These are phyloP conservation scores for Drosophila chauvacae DNA, from an alignment of 1,140 invertebrate genomes.

Conservation along the genomic window DNA sequence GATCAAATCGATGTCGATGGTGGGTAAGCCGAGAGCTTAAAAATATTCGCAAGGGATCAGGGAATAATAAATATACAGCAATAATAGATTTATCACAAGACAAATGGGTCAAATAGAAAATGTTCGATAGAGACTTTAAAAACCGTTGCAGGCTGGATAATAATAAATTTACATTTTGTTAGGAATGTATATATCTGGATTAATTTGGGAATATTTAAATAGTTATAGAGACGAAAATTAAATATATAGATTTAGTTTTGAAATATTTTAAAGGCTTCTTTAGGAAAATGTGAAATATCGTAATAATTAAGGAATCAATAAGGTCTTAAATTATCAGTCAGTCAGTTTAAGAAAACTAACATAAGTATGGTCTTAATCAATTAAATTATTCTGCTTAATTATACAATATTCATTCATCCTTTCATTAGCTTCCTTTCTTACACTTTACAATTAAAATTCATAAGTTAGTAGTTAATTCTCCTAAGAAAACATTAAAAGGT, in stretches of 20 bases:
- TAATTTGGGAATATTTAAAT: too few species aligned
- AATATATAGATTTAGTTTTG: too few species aligned
- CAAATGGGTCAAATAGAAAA: neutral
- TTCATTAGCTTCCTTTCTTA: neutral
- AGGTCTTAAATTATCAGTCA: too few species aligned
- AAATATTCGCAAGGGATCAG: conserved; percentile 4
- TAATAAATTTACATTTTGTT: neutral
- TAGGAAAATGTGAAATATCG: too few species aligned
- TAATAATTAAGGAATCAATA: neutral
- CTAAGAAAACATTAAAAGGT: neutral
- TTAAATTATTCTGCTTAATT: neutral
- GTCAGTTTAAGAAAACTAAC: neutral
- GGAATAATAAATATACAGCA: neutral
- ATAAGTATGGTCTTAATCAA: neutral
- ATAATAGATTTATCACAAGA: conserved; percentile 18
- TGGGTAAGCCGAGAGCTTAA: conserved; percentile 10
- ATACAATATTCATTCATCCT: too few species aligned
- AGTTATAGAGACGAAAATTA: too few species aligned
- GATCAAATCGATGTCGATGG: conserved; percentile 20
- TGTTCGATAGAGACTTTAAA: neutral
- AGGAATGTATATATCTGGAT: too few species aligned
- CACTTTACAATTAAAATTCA: neutral
- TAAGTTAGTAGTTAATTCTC: neutral
- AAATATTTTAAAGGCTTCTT: too few species aligned
- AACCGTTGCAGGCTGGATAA: neutral